phyloP scores from a whole-genome alignment of 1,140 invertebrate genomes.

The Lepeophtheirus salmonis region DNA sequence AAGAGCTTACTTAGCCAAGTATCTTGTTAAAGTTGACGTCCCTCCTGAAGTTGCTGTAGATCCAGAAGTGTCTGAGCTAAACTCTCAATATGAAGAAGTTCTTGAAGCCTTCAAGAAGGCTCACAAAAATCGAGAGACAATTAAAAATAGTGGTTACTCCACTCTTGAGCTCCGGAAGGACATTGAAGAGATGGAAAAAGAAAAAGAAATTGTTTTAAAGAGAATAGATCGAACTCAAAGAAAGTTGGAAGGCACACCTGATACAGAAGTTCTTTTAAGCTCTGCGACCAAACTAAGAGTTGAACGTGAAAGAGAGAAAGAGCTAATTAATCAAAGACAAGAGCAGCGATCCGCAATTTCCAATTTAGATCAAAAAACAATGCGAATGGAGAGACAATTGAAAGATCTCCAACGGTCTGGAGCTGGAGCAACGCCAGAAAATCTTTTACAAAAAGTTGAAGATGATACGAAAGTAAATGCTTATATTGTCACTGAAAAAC shows the following conservation, averaged over 20 bases:
- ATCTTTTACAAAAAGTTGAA: slow-evolving; percentile 43
- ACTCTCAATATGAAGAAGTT: slow-evolving; percentile 52
- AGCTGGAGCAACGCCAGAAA: slow-evolving; percentile 36
- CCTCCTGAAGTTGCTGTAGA: slow-evolving; percentile 60
- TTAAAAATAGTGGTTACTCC: slow-evolving; percentile 39
- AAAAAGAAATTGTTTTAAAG: slow-evolving; percentile 50
- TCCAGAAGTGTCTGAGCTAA: slow-evolving; percentile 46
- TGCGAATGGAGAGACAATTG: slow-evolving; percentile 36
- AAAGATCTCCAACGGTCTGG: slow-evolving; percentile 34
- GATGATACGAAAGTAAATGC: slow-evolving; percentile 54
- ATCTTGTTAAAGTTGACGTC: slow-evolving; percentile 53
- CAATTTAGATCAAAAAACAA: slow-evolving; percentile 35
- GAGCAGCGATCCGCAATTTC: slow-evolving; percentile 34
- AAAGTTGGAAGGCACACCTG: slow-evolving; percentile 28
- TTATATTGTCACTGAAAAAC: slow-evolving; percentile 54
- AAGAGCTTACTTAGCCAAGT: slow-evolving; percentile 56
- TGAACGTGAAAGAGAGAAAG: slow-evolving; percentile 44
- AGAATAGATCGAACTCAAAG: slow-evolving; percentile 48
- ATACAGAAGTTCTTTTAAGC: slow-evolving; percentile 18
- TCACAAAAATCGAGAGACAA: slow-evolving; percentile 48
- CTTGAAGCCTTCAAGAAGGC: slow-evolving; percentile 61
- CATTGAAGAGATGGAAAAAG: slow-evolving; percentile 62
- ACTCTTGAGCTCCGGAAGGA: slow-evolving; percentile 47
- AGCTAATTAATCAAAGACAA: slow-evolving; percentile 40
- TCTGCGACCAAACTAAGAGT: slow-evolving; percentile 44